phyloP scores from a whole-genome alignment of 92 coral and sea anemone genomes.

The Galaxea fascicularis region DNA sequence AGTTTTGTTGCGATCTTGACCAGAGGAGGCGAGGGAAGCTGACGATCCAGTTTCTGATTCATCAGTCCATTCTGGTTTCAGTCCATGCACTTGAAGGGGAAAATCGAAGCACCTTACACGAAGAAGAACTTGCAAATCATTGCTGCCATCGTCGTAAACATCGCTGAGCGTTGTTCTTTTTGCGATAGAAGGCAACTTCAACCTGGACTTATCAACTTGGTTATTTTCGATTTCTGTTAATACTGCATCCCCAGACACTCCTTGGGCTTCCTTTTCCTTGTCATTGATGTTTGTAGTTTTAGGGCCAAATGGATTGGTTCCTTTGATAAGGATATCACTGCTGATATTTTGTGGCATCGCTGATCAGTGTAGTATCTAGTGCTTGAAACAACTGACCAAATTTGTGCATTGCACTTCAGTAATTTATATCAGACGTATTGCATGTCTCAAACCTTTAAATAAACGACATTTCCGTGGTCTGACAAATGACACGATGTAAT shows the following conservation, averaged over 20 bases:
- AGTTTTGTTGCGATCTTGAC: background rate
- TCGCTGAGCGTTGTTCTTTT: background rate
- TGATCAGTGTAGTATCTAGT: background rate
- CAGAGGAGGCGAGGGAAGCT: background rate
- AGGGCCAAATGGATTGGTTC: constrained; percentile 3
- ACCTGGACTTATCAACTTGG: background rate
- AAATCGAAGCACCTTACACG: constrained; percentile 13
- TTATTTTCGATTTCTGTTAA: background rate
- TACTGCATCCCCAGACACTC: background rate
- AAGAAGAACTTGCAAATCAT: constrained; percentile 10
- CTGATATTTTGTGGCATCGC: constrained; percentile 13
- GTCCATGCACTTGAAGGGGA: constrained; percentile 16
- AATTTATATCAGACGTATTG: background rate
- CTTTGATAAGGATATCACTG: background rate
- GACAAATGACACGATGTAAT: background rate
- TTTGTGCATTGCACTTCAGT: background rate
- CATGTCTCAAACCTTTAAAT: background rate
- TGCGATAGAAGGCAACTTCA: constrained; percentile 23
- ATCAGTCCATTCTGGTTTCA: background rate
- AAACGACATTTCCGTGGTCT: background rate
- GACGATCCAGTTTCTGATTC: background rate
- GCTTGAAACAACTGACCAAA: background rate
- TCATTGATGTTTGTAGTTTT: background rate
- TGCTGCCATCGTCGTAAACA: background rate
- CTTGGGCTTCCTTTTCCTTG: background rate